Conservation (phyloP, 2,797 vertebrate genomes). For the Phalloptychus januarius region DNA sequence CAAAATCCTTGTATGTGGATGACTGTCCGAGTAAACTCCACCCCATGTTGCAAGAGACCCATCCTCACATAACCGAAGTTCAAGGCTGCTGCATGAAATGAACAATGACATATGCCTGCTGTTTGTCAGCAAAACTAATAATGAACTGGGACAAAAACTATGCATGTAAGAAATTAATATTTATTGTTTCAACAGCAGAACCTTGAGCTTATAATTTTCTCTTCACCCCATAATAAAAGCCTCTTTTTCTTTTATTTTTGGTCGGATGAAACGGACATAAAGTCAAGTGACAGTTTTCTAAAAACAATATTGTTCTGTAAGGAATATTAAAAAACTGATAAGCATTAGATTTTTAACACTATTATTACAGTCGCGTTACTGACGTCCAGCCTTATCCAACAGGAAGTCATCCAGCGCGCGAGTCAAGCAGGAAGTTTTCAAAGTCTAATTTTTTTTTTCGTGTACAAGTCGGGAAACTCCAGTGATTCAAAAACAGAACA, state of each 20-base stretch:
- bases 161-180: not conserved
- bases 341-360: not conserved
- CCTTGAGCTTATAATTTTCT: too few relatives aligned
- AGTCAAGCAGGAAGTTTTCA: not conserved
- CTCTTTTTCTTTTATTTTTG: not conserved
- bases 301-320: not conserved
- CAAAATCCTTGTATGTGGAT: not conserved
- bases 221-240: too few relatives aligned
- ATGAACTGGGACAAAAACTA: not conserved
- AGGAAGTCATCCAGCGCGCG: not conserved
- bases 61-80: not conserved
- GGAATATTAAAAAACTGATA: not conserved
- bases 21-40: not conserved
- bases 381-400: not conserved
- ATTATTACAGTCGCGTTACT: not conserved
- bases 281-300: not conserved
- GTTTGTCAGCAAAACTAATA: not conserved
- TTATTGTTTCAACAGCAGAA: not conserved
- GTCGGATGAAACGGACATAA: not conserved
- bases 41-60: not conserved
- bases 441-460: not conserved
- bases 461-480: not conserved
- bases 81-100: not conserved
- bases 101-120: not conserved
- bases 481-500: not conserved